Conservation (phyloP, 1,140 invertebrate genomes). For the Orchestia grillus region DNA sequence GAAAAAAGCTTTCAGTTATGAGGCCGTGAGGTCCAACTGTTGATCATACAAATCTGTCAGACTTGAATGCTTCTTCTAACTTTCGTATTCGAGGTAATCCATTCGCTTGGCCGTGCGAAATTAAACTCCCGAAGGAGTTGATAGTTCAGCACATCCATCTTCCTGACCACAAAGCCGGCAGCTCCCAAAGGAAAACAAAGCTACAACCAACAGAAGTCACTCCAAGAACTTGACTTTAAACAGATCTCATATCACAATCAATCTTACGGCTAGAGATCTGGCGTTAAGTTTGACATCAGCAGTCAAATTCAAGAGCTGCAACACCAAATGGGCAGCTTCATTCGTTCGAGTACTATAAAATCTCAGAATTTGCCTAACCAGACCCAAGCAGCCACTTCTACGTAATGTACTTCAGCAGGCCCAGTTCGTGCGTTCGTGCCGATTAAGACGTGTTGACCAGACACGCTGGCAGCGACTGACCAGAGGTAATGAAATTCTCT, state of each 20-base stretch:
- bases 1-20: not conserved
- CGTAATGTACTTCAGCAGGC: too few species aligned
- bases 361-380: not conserved
- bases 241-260: not conserved
- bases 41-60: not conserved
- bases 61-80: not conserved
- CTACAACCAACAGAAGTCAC: not conserved
- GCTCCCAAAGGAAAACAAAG: not conserved
- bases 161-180: not conserved
- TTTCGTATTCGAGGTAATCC: not conserved
- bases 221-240: not conserved
- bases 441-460: not conserved
- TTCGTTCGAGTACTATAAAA: not conserved
- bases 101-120: too few species aligned
- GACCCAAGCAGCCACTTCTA: too few species aligned
- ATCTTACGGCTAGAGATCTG: not conserved
- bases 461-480: not conserved
- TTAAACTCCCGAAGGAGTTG: too few species aligned
- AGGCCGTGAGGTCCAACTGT: not conserved
- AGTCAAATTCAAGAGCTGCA: not conserved
- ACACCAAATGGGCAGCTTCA: not conserved
- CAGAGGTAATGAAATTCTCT: too few species aligned
- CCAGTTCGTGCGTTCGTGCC: not conserved
- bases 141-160: not conserved
- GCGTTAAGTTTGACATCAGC: not conserved